A percentile compares a stretch with the other conserved stretches of the same genome.
These are phyloP conservation scores for Carduelis carduelis DNA, from an alignment of 2,797 vertebrate genomes.

Conservation along the genomic window DNA sequence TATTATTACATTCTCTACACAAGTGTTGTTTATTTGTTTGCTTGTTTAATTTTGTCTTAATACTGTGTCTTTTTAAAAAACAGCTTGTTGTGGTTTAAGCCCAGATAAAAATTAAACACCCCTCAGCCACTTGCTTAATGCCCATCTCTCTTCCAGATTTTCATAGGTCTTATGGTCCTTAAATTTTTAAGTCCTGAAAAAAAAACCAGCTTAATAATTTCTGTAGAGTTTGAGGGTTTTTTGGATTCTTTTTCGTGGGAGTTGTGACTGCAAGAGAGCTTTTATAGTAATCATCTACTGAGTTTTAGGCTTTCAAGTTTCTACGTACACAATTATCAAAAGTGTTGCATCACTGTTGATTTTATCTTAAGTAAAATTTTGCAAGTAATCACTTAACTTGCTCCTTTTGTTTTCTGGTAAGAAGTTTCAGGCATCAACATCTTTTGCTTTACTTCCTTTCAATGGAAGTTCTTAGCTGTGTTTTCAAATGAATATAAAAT, in stretches of 20 bases:
- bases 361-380: not conserved
- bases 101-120: not conserved
- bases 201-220: not conserved
- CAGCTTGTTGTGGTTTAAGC: not conserved
- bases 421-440: not conserved
- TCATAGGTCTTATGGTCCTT: not conserved
- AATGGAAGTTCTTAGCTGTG: not conserved
- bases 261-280: not conserved
- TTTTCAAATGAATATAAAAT: not conserved
- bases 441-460: not conserved
- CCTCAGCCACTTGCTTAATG: fast-evolving
- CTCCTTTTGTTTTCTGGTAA: not conserved
- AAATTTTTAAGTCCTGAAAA: not conserved
- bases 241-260: not conserved
- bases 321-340: not conserved
- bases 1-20: not conserved
- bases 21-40: not conserved
- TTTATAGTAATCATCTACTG: not conserved
- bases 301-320: not conserved
- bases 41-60: not conserved
- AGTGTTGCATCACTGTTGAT: not conserved
- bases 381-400: not conserved
- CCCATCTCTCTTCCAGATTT: not conserved
- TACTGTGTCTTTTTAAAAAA: not conserved
- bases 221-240: not conserved